These are phyloP conservation scores for Drosophila ogumai DNA, from an alignment of 1,140 invertebrate species.

Conservation along the genomic window DNA sequence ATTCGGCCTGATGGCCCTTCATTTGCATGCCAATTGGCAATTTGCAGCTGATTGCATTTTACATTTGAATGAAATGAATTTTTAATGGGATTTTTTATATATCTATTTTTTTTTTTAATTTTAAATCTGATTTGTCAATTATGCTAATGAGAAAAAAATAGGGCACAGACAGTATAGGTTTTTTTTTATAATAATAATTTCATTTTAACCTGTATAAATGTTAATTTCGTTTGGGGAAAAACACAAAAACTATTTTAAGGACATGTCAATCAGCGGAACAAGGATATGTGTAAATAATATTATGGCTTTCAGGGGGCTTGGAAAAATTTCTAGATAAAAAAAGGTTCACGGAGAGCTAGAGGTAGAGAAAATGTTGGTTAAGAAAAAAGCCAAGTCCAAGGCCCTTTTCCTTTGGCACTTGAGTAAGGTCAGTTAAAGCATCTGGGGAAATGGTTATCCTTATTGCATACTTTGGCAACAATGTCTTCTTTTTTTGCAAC, in stretches of 20 bases:
- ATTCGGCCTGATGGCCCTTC: neutral
- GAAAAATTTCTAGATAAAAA: slow-evolving; percentile 17
- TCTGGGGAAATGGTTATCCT: slow-evolving; percentile 78
- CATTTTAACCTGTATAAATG: neutral
- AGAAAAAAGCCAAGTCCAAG: slow-evolving; percentile 11
- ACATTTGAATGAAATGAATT: slow-evolving; percentile 18
- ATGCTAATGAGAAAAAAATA: slow-evolving; percentile 6
- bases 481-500: slow-evolving; percentile 29
- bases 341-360: neutral
- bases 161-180: too few relatives aligned
- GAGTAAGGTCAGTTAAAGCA: slow-evolving; percentile 74
- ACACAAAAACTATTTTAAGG: neutral
- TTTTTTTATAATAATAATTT: neutral
- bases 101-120: neutral
- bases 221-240: neutral
- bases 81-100: slow-evolving; percentile 1
- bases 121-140: slow-evolving; percentile 22
- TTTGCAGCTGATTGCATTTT: slow-evolving; percentile 26
- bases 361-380: neutral
- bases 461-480: slow-evolving; percentile 62
- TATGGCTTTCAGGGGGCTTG: slow-evolving; percentile 14
- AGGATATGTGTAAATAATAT: slow-evolving; percentile 26
- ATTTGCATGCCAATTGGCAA: slow-evolving; percentile 27
- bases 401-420: slow-evolving; percentile 48
- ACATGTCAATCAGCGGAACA: slow-evolving; percentile 4